phyloP scores from a whole-genome alignment of 2,113 vertebrate species.

The Oryctolagus cuniculus region mOryCun1.1 NC_091437.1:159205501-159206000 shows the following conservation, averaged over 20 bases:
- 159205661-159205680: background rate
- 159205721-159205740: background rate
- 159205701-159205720: accelerated
- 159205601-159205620: background rate
- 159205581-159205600: background rate
- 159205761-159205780: background rate
- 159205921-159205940: background rate
- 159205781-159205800: background rate
- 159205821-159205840: background rate
- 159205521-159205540: background rate
- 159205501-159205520: background rate
- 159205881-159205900: background rate
- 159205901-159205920: background rate
- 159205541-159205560: background rate
- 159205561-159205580: background rate
- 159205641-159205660: background rate
- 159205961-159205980: accelerated
- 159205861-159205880: background rate
- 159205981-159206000: background rate
- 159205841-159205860: background rate
- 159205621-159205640: background rate
- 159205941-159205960: background rate
- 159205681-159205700: background rate
- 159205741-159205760: background rate
- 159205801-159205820: background rate